These are phyloP conservation scores for Spongilla lacustris DNA, from an alignment of 37 sponge, comb jelly and placozoan species.

Conservation along the genomic window DNA sequence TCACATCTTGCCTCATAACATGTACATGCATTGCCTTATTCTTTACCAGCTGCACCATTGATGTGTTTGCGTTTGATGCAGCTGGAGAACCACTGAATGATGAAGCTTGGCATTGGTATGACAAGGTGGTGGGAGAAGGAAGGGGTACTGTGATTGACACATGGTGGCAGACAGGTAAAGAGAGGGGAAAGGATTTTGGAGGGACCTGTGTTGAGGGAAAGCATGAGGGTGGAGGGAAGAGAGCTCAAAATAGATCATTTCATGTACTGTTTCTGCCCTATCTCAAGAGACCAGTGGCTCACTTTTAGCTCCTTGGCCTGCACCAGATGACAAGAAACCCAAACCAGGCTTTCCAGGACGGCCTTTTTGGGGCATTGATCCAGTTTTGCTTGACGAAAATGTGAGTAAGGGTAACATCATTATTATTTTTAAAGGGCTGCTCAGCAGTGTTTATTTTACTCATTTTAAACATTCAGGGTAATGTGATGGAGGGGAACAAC, in stretches of 20 bases:
- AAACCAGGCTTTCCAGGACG: constrained; percentile 94
- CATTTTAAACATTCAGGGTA: constrained; percentile 43
- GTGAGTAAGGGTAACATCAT: constrained; percentile 42
- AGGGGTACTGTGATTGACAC: constrained; percentile 93
- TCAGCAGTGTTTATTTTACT: background rate
- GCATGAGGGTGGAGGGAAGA: background rate
- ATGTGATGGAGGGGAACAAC: constrained; percentile 65
- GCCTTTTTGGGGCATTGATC: constrained; percentile 94
- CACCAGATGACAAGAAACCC: constrained; percentile 62
- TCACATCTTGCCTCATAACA: too few species aligned
- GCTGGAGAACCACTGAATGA: constrained; percentile 96
- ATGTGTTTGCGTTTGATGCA: background rate
- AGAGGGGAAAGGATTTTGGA: background rate
- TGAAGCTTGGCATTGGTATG: constrained; percentile 93
- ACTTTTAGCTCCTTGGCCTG: constrained; percentile 91
- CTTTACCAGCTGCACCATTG: too few species aligned
- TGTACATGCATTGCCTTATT: too few species aligned
- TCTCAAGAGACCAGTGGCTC: constrained; percentile 91
- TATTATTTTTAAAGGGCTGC: too few species aligned
- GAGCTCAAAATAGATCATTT: background rate
- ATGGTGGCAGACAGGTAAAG: constrained; percentile 96
- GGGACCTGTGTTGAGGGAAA: background rate
- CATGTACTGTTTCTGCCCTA: background rate
- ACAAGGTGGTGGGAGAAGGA: constrained; percentile 82
- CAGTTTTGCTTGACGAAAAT: constrained; percentile 82